Evolutionary conservation across 2,113 vertebrate species (phyloP), one percentile per base, ranked within the genome.

Genomic region (Aegithalos caudatus): DNA sequence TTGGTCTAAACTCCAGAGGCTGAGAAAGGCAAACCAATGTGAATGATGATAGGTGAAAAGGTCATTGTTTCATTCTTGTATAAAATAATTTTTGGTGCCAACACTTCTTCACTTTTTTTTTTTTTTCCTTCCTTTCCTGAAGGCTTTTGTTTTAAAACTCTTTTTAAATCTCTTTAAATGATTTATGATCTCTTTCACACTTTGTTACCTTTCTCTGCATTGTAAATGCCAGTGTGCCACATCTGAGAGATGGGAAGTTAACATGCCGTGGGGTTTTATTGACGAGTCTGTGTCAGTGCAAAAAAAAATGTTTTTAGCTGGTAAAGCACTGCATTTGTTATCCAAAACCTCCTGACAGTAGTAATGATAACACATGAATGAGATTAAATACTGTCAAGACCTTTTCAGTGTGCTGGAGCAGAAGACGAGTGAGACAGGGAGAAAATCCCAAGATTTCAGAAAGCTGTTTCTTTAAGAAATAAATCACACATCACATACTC

Each of bases 141-240:
- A 94, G 91, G 81, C 64, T 93, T 95, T 97, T 95, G 88, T 94
- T 91, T 97, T 95, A 97, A 97, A 86, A 86, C 92, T 91, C 74
- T 93, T 65, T 92, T 92, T 94, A 92, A 92, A 38, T 93, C 86
- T 92, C 91, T 95, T 97, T 96, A 96, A 95, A 97, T 96, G 95
- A 93, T 97, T 91, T 88, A 97, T 95, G 94, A 94, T 92, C 78
- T 89, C 80, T 96, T 94, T 92, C 90, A 78, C 91, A 95, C 93
- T 97, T 96, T 96, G 82, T 92, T 96, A 97, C 95, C 92, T 97
- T 94, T 95, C 96, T 97, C 89, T 94, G 95, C 96, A 95, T 97
- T 96, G 90, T 96, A 97, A 94, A 83, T 94, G 81, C 95, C 94
- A 86, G 65, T 40, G 38, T 95, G 95, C 85, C 92, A 94, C 74